Conservation (phyloP, 35 echinoderm and acorn worm genomes). For the Lytechinus variegatus region DNA sequence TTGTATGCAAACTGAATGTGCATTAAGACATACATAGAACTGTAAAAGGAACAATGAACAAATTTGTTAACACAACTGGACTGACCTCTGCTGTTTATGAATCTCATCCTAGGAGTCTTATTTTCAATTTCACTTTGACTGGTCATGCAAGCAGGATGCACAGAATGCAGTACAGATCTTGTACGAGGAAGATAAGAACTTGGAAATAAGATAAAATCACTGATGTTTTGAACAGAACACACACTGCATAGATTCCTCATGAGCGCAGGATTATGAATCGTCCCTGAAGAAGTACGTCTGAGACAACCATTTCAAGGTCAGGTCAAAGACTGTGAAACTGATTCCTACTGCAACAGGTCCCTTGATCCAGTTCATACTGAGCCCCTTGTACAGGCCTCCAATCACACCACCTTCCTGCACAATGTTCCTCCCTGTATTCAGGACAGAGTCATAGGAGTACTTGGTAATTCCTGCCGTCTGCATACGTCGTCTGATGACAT, state of each 20-base stretch:
- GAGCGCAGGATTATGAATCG: background rate
- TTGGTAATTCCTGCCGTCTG: constrained; percentile 97
- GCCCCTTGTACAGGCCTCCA: constrained; percentile 91
- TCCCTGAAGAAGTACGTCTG: constrained; percentile 49
- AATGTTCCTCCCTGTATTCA: constrained; percentile 79
- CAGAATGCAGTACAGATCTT: background rate
- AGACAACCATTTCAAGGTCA: constrained; percentile 68
- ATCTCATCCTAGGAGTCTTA: background rate
- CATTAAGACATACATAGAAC: background rate
- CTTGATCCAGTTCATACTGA: constrained; percentile 99
- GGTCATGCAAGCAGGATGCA: background rate
- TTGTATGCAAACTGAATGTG: no score
- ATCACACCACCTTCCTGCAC: constrained; percentile 76
- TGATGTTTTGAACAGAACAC: background rate
- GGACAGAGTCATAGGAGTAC: constrained; percentile 83
- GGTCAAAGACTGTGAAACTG: constrained; percentile 93
- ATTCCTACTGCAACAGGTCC: constrained; percentile 96
- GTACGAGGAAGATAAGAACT: background rate
- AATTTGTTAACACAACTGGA: background rate
- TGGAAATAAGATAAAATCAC: background rate
- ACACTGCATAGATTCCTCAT: background rate
- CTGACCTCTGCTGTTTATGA: background rate
- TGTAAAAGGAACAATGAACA: background rate
- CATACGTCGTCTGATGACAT: constrained; percentile 92
- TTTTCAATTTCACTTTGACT: background rate